A percentile compares a stretch with the other conserved stretches of the same genome.
Evolutionary conservation across 2,113 vertebrate genomes (phyloP).

Genomic region (Bostrychus sinensis): DNA sequence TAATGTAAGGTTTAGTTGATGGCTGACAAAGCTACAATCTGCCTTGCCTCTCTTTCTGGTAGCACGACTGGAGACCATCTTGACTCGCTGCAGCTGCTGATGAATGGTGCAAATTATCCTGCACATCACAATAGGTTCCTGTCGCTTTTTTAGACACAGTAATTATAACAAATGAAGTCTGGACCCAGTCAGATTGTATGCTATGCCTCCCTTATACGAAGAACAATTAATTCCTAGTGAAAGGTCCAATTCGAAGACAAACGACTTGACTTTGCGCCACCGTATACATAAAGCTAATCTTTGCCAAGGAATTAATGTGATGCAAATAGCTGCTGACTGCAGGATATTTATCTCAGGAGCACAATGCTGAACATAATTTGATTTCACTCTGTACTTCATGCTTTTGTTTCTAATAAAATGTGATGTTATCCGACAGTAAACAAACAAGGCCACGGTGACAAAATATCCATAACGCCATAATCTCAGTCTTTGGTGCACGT

Average conservation of each 20-base stretch:
- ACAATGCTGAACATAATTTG: slow-evolving; percentile 51
- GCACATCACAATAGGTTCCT: slow-evolving; percentile 51
- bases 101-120: slow-evolving; percentile 64
- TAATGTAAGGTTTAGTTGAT: not conserved
- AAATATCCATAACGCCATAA: slow-evolving; percentile 35
- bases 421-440: slow-evolving; percentile 49
- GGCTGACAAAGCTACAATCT: not conserved
- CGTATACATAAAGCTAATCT: slow-evolving; percentile 57
- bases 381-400: slow-evolving; percentile 47
- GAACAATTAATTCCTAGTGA: slow-evolving; percentile 62
- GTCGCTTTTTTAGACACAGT: slow-evolving; percentile 38
- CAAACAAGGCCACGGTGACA: slow-evolving; percentile 16
- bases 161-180: slow-evolving; percentile 68
- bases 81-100: slow-evolving; percentile 45
- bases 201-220: slow-evolving; percentile 46
- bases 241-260: slow-evolving; percentile 57
- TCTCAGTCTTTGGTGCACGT: slow-evolving; percentile 26
- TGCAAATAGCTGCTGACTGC: slow-evolving; percentile 66
- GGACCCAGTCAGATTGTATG: slow-evolving; percentile 38
- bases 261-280: slow-evolving; percentile 56
- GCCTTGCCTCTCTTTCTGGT: not conserved
- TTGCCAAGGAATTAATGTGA: slow-evolving; percentile 66
- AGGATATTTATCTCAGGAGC: slow-evolving; percentile 60
- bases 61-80: slow-evolving; percentile 12
- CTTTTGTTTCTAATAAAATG: slow-evolving; percentile 50